These are phyloP conservation scores for Phalacrocorax brasilianus DNA, from an alignment of 2,113 vertebrate genomes.

Conservation along the genomic window DNA sequence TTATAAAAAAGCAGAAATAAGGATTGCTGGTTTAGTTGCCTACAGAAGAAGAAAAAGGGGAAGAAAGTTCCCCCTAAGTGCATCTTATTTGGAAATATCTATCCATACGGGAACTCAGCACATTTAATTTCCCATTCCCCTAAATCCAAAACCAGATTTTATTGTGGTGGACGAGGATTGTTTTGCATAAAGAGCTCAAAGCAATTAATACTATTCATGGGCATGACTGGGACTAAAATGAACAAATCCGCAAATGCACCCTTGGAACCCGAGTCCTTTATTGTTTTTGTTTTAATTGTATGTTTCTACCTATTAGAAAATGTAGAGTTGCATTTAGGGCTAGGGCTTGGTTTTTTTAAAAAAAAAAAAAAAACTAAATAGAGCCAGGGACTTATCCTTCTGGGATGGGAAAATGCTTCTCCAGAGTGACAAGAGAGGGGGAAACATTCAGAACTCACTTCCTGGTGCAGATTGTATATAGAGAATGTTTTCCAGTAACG, in stretches of 20 bases:
- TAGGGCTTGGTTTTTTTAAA: not conserved
- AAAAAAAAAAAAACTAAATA: not conserved
- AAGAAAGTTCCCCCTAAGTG: not conserved
- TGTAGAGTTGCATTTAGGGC: not conserved
- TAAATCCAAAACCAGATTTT: constrained; percentile 40
- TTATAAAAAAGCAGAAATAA: not conserved
- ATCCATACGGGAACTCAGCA: not conserved
- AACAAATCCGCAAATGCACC: not conserved
- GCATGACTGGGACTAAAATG: constrained; percentile 36
- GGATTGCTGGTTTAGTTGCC: not conserved
- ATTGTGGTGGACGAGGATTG: not conserved
- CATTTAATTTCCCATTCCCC: not conserved
- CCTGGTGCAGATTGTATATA: not conserved
- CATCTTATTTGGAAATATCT: not conserved
- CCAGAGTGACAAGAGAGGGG: not conserved
- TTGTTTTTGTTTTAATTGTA: not conserved
- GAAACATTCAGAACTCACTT: not conserved
- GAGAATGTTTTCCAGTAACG: not conserved
- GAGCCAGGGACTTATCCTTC: not conserved
- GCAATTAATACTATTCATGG: constrained; percentile 46
- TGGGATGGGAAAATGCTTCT: not conserved
- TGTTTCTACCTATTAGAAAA: constrained; percentile 3
- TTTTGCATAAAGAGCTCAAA: constrained; percentile 46
- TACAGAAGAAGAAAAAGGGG: not conserved
- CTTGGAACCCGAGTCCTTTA: not conserved